Base-by-base conservation (phyloP, 2,113 vertebrate genomes). In the Peromyscus polionotus region DNA sequence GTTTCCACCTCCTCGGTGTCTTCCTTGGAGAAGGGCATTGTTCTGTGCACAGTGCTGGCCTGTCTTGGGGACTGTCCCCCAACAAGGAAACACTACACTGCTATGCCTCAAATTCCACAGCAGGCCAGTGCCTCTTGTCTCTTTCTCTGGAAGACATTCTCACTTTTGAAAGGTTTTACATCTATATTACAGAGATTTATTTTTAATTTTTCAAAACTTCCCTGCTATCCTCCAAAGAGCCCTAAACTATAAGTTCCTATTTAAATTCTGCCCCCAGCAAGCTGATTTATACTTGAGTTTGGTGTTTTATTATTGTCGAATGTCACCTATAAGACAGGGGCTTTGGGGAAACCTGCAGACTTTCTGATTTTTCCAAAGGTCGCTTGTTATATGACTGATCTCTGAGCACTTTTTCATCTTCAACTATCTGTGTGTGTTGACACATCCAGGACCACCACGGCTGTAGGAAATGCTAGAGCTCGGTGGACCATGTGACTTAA, bases 121-220 rank as follows among this genome's bases (percentile, higher is more conserved):
- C 72, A 67, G 20, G 6, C 59, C 1, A 0, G 67, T 33, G 11
- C 67, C 28, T 3, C 45, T 1, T n/a, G 61, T 57, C 45, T 19
- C 54, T 57, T 24, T 59, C 86, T 87, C 77, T 79, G 28, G 83
- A 77, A 95, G 84, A 48, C 68, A 33, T 83, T 87, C 77, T 80
- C 51, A 77, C 63, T 70, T 92, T 91, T 45, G 19, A 42, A 45
- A 70, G 80, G 87, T 68, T 90, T 79, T 80, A 28, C 73, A 51
- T 90, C 79, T 92, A 0, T 75, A 45, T 93, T 81, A 57, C 20
- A 84, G n/a, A 81, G 20, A 91, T 54, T 72, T n/a, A 51, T 59
- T 94, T 95, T 93, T 85, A 94, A 81, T 79, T 96, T 97, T 96
- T 79, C 77, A 94, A 73, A 75, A 79, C 89, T 79, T 88, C 79